These are phyloP conservation scores for Drosophila carrolli DNA, from an alignment of 1,140 invertebrate genomes.

Conservation along the genomic window DNA sequence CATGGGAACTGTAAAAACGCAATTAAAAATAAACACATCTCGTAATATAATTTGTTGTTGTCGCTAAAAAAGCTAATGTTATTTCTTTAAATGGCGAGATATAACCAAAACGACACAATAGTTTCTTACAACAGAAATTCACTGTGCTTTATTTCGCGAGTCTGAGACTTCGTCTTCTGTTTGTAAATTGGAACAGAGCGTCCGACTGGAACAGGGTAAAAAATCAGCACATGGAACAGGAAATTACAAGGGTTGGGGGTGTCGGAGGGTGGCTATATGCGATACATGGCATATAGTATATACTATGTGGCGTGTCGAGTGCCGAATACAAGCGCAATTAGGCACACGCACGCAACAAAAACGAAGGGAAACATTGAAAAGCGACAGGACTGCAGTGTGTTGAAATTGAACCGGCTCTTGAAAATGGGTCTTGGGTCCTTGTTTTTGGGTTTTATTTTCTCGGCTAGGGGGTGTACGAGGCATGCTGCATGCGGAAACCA, in stretches of 20 bases:
- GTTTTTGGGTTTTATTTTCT: constrained; percentile 14
- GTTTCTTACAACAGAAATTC: neutral
- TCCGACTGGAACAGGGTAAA: constrained; percentile 29
- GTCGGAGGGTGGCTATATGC: constrained; percentile 21
- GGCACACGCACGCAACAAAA: constrained; percentile 68
- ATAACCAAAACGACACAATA: too few relatives aligned
- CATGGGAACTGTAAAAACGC: neutral
- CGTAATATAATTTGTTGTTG: too few relatives aligned
- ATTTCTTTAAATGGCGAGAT: too few relatives aligned
- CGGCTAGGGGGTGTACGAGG: constrained; percentile 58
- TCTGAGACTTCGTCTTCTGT: constrained; percentile 2
- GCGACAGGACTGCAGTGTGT: constrained; percentile 27
- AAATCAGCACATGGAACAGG: constrained; percentile 79
- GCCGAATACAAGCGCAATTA: constrained; percentile 74
- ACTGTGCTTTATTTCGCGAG: constrained; percentile 39
- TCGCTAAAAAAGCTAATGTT: neutral
- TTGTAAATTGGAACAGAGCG: constrained; percentile 68
- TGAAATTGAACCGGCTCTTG: constrained; percentile 46
- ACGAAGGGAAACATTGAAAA: constrained; percentile 21
- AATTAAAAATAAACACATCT: too few relatives aligned
- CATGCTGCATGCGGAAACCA: constrained; percentile 47
- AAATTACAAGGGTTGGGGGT: constrained; percentile 39
- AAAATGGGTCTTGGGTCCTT: constrained; percentile 30
- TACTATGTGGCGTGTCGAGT: constrained; percentile 27
- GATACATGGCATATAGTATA: constrained; percentile 6